Evolutionary conservation across 92 coral and sea anemone genomes (phyloP), one percentile per base, ranked within the genome.

Genomic region (Porites divaricata): DNA sequence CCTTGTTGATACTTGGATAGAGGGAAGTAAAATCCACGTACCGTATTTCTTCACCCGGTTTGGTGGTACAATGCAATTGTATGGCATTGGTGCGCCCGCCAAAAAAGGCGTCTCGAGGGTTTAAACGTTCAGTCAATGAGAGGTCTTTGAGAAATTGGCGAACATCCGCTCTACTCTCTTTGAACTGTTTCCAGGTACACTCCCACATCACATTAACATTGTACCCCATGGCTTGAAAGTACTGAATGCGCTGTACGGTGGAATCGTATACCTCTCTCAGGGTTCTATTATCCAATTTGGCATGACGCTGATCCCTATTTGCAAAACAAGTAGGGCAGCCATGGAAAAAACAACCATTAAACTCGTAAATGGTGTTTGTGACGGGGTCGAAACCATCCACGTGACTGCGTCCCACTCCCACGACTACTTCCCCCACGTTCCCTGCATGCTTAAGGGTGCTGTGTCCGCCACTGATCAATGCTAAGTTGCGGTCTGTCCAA

Each of bases 1-100:
- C 21, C 73, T 72, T 72, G 65, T 83, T 83, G 63, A 51, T 73
- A 57, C 70, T 67, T 8, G 83, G 88, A 50, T 83, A 83, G 35
- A 80, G 53, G 0, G 80, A 70, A 9, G 67, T 58, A 24, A 54
- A 63, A 28, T 87, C 90, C 23, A 56, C 78, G 14, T 87, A 80
- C 1, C 28, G 86, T 28, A 80, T 80, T 63, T 73, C 56, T 25
- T 73, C 65, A 16, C 8, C 25, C 6, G 67, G 65, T 1, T 41
- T 14, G 21, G 85, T 49, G n/a, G 21, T 68, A 67, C 53, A 61
- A 9, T n/a, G 23, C 3, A 80, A 56, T 24, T 14, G 21, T 67
- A 54, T 64, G 67, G 85, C 76, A 45, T 80, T 35, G 20, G 73
- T 69, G 1, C 54, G 73, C 3, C 73, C 73, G 4, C 73, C 53